Evolutionary conservation across 1,140 invertebrate genomes (phyloP).

Genomic region (Pinna nobilis): DNA sequence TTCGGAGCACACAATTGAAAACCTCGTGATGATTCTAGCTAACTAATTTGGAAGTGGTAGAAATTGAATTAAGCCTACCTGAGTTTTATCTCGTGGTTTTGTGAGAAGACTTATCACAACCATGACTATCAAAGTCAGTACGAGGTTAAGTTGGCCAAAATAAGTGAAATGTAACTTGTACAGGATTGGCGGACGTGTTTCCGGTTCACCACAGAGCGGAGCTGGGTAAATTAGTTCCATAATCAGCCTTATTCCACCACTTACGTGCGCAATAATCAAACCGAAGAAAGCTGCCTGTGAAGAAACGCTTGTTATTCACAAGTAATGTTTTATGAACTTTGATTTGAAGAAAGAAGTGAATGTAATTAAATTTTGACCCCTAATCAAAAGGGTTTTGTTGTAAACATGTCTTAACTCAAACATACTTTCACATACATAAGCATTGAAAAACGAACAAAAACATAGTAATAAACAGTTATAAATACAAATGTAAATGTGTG

Average conservation of each 20-base stretch:
- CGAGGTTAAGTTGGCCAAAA: conserved; percentile 63
- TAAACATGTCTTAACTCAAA: conserved; percentile 73
- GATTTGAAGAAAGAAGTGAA: not conserved
- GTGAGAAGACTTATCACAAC: conserved; percentile 64
- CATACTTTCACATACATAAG: conserved; percentile 67
- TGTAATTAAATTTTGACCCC: not conserved
- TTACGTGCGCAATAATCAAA: conserved; percentile 74
- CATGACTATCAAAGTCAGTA: conserved; percentile 50
- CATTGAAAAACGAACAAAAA: too few species aligned
- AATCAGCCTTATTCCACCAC: conserved; percentile 70
- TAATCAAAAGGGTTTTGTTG: conserved; percentile 11
- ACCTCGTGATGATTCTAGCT: too few species aligned
- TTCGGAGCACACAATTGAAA: too few species aligned
- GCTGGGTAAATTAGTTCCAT: conserved; percentile 60
- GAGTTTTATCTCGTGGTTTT: conserved; percentile 38
- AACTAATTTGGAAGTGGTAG: too few species aligned
- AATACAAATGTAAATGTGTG: too few species aligned
- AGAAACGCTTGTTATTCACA: not conserved
- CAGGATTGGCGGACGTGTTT: conserved; percentile 53
- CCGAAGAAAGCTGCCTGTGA: conserved; percentile 77
- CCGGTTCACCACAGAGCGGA: conserved; percentile 58
- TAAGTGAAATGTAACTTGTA: conserved; percentile 67
- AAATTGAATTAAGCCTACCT: too few species aligned
- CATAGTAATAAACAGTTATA: too few species aligned
- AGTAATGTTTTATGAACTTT: not conserved